Base-by-base conservation (phyloP, 1,140 invertebrate genomes). In the Drosophila dunni region DNA sequence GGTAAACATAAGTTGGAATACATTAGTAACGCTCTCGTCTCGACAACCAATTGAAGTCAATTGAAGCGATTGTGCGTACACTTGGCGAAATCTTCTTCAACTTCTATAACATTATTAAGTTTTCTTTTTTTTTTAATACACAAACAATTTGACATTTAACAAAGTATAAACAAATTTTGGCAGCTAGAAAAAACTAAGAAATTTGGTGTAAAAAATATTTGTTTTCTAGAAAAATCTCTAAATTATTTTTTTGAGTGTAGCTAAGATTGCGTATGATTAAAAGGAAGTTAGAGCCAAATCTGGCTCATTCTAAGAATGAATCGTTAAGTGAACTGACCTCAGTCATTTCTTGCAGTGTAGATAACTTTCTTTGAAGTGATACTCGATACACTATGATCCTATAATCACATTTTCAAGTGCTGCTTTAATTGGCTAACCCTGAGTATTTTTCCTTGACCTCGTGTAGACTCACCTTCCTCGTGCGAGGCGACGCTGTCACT, bases 401-500 rank as follows among this genome's bases (percentile, higher is more conserved):
- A 5, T 13, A 4, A 4, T 3, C 9, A 9, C 2, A 9, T 3
- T 40, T 40, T 40, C 4, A 10, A 11, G 38, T 20, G 17, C 17
- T 20, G 17, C 17, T 20, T 20, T 20, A 10, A 1, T 40, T 40
- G 10, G 9, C 3, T 40, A 11, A 40, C 38, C 4, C 38, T 11
- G 11, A 40, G n/a, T 11, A 10, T 6, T 3, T 10, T 29, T 45
- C 24, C 44, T 11, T 0, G 8, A 20, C 24, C 2, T 6, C 4
- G n/a, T 42, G 40, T 13, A 54, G 6, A 77, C 75, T 71, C 73
- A 92, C 91, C 88, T 75, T 92, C 91, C 9, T 90, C 91, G 57
- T 92, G 89, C 11, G 91, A 92, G 11, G 89, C 66, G 15, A 92
- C 78, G 53, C 91, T 92, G 48, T 92, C 91, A 44, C 83, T 91